A percentile compares a stretch with the other conserved stretches of the same genome.
phyloP scores from a whole-genome alignment of 35 echinoderm and acorn worm genomes.

The Apostichopus californicus region DNA sequence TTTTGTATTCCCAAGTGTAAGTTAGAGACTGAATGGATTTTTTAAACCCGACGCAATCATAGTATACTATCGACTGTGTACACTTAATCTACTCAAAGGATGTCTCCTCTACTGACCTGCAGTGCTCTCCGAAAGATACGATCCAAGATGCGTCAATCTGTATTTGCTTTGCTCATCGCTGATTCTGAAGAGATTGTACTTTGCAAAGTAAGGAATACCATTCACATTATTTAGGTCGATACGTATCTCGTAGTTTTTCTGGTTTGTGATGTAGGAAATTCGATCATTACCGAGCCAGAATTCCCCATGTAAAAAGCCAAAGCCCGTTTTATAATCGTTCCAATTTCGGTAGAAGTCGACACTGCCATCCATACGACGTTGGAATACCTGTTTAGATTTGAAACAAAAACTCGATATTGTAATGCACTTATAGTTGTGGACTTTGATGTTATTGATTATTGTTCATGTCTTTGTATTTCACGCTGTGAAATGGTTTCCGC shows the following conservation, averaged over 20 bases:
- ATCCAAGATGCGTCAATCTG: neutral
- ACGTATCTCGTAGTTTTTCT: neutral
- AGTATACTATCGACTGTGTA: too few relatives aligned
- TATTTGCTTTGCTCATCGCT: neutral
- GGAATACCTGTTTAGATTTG: neutral
- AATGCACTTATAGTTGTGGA: too few relatives aligned
- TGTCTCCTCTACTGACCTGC: neutral
- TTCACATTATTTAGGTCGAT: neutral
- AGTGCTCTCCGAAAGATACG: neutral
- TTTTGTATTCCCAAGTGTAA: too few relatives aligned
- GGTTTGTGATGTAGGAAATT: neutral
- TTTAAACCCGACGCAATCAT: too few relatives aligned
- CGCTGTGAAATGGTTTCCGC: too few relatives aligned
- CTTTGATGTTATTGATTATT: too few relatives aligned
- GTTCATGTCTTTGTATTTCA: too few relatives aligned
- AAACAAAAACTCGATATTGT: too few relatives aligned
- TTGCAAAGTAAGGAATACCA: neutral
- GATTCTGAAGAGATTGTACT: neutral
- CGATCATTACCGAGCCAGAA: slow-evolving; percentile 9
- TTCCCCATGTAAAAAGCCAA: neutral
- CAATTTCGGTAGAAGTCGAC: too few relatives aligned
- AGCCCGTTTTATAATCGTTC: slow-evolving; percentile 11
- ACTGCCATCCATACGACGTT: neutral
- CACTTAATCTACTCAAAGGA: too few relatives aligned
- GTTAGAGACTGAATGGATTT: too few relatives aligned